Conservation (phyloP, 2,113 vertebrate species). For the Heteronetta atricapilla region DNA sequence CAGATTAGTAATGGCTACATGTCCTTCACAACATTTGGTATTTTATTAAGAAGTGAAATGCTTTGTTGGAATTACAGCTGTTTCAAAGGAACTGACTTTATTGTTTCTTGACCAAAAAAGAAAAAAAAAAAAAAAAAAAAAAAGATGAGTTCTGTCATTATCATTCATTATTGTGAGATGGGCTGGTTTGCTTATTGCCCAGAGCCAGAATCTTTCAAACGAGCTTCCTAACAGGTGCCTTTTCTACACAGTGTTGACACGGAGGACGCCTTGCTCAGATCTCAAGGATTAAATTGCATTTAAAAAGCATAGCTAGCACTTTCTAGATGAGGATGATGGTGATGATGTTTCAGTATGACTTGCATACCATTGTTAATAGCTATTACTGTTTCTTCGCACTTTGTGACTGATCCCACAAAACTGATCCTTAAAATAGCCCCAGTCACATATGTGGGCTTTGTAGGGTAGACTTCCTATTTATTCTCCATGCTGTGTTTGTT, state of each 20-base stretch:
- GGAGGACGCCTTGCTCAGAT: neutral
- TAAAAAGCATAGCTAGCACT: neutral
- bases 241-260: neutral
- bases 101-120: neutral
- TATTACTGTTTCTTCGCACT: neutral
- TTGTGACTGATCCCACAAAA: neutral
- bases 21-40: neutral
- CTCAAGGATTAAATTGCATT: neutral
- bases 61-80: neutral
- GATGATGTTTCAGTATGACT: neutral
- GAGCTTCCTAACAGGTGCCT: accelerated
- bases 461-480: neutral
- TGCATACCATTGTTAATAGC: neutral
- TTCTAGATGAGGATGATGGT: neutral
- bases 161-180: neutral
- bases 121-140: neutral
- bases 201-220: neutral
- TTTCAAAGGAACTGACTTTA: neutral
- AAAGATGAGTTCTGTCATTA: neutral
- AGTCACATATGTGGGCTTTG: neutral
- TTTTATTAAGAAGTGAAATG: neutral
- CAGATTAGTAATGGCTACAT: neutral
- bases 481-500: neutral
- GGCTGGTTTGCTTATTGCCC: neutral
- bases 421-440: neutral